phyloP scores from a whole-genome alignment of 2,888 invertebrate genomes.

The Lepidochitona cinerea region DNA sequence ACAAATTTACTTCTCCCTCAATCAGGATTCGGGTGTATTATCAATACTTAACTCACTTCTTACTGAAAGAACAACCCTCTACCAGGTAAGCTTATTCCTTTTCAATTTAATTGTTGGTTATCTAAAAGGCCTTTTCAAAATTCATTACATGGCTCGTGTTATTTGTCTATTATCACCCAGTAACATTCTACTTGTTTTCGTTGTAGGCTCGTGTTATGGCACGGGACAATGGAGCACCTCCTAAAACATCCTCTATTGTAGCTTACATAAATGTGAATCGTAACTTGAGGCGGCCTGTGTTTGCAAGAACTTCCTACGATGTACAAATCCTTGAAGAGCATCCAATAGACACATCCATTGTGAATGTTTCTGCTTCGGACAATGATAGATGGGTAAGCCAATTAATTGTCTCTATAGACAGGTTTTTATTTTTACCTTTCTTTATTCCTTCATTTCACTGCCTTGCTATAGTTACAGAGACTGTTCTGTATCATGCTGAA shows the following conservation, averaged over 20 bases:
- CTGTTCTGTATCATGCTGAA: no score
- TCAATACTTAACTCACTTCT: background rate
- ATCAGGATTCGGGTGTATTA: background rate
- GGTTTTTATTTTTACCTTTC: no score
- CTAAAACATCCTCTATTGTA: background rate
- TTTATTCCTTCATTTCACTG: no score
- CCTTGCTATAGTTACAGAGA: no score
- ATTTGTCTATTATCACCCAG: background rate
- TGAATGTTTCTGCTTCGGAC: conserved; percentile 27
- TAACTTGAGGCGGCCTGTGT: background rate
- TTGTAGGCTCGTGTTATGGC: conserved; percentile 3
- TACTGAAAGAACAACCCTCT: background rate
- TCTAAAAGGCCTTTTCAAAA: no score
- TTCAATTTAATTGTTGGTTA: no score
- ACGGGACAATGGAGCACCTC: background rate
- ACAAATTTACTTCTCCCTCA: background rate
- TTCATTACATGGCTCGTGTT: background rate
- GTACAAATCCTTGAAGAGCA: conserved; percentile 29
- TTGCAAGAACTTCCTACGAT: conserved; percentile 12
- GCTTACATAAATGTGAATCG: background rate
- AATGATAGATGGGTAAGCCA: conserved; percentile 22
- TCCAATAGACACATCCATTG: conserved; percentile 20
- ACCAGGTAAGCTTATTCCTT: background rate
- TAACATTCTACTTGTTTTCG: background rate
- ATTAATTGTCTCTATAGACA: no score